A percentile compares a stretch with the other conserved stretches of the same genome.
phyloP scores from a whole-genome alignment of 2,797 vertebrate genomes.

The Emydoidea blandingii region DNA sequence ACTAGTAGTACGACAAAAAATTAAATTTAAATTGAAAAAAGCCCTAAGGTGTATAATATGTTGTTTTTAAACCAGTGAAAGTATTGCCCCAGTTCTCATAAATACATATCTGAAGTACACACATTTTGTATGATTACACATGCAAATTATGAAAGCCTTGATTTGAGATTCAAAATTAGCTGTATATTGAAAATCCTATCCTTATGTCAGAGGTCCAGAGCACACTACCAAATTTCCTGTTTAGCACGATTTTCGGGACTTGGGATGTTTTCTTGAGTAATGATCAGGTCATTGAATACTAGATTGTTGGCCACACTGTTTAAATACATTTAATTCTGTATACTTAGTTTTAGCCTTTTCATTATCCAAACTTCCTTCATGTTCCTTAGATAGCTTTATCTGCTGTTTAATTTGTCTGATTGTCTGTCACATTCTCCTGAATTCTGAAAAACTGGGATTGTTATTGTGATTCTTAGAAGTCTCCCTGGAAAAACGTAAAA shows the following conservation, averaged over 20 bases:
- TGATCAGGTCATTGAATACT: not conserved
- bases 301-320: not conserved
- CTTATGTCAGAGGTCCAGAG: not conserved
- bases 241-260: not conserved
- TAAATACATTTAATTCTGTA: not conserved
- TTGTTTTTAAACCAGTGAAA: not conserved
- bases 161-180: not conserved
- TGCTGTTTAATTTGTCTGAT: not conserved
- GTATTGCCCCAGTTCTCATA: not conserved
- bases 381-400: not conserved
- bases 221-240: not conserved
- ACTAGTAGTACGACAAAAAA: not conserved
- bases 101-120: not conserved
- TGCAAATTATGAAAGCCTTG: not conserved
- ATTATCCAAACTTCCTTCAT: not conserved
- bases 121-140: not conserved
- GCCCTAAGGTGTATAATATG: not conserved
- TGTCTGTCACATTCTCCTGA: conserved; percentile 17
- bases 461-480: not conserved
- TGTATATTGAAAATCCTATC: not conserved
- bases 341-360: not conserved
- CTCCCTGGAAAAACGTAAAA: not conserved
- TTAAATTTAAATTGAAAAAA: not conserved
- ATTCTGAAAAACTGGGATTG: not conserved
- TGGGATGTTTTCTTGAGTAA: not conserved